Evolutionary conservation across 2,797 vertebrate genomes (phyloP).

Genomic region (Melanotaenia pygmaea): DNA sequence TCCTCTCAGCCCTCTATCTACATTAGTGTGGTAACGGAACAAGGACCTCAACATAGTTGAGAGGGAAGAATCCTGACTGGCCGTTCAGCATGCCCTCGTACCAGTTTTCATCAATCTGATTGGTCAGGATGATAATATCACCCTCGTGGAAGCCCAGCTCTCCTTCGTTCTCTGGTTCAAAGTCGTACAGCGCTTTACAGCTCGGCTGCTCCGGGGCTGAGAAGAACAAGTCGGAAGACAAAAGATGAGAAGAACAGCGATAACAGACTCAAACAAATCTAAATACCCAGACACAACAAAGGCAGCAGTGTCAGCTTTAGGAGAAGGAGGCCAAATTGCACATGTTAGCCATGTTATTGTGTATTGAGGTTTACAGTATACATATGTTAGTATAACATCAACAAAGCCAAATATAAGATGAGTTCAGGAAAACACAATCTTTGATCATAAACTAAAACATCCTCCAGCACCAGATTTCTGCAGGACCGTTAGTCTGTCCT

Average conservation of each 20-base stretch:
- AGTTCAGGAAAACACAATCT: not conserved
- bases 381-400: conserved; percentile 3
- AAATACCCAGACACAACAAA: not conserved
- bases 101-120: conserved; percentile 99
- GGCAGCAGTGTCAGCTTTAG: not conserved
- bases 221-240: conserved; percentile 14
- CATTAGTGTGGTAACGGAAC: conserved; percentile 93
- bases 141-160: conserved; percentile 97
- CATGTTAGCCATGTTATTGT: not conserved
- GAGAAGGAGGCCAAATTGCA: conserved; percentile 5
- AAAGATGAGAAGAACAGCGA: not conserved
- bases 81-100: conserved; percentile 96
- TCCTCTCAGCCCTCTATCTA: conserved; percentile 35
- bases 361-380: not conserved
- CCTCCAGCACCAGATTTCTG: conserved; percentile 4
- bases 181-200: conserved; percentile 97
- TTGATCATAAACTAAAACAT: conserved; percentile 25
- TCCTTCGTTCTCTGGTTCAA: conserved; percentile 96
- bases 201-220: conserved; percentile 91
- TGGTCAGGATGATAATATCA: conserved; percentile 96
- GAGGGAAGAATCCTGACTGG: conserved; percentile 97
- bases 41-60: conserved; percentile 97
- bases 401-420: conserved; percentile 1
- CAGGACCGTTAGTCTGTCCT: conserved; percentile 2
- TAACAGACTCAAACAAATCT: not conserved